Base-by-base conservation (phyloP, 2,113 vertebrate species). In the Lepus americanus region DNA sequence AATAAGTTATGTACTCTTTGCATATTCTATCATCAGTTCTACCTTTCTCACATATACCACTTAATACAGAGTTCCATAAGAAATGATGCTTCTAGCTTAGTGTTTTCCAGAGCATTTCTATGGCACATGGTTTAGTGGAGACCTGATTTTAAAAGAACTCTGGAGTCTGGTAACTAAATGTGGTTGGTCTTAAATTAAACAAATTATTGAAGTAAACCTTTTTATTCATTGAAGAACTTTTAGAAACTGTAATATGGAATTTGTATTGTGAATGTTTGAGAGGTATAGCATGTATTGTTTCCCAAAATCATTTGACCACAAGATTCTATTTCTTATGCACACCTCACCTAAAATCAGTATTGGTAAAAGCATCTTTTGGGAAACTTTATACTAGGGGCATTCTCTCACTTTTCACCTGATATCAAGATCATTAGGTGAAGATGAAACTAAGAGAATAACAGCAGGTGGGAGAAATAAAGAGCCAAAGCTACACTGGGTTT, bases 221-320 rank as follows among this genome's bases (percentile, higher is more conserved):
- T 59, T 81, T 94, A 25, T 87, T 89, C 49, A 80, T 5, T 51
- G 33, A 94, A 92, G 36, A 12, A 80, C 7, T 29, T 74, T 12
- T 92, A 25, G 79, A 49, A 89, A 17, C 13, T 82, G 78, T 49
- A 79, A 44, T 69, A 70, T 36, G 20, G 25, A 88, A 73, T 82
- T 44, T 78, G 55, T 55, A 74, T 51, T 70, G 11, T 93, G 64
- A 85, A 88, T 29, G 78, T 23, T 78, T 92, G 36, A 86, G 33
- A 2, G 0, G 13, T n/a, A 53, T 25, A 82, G 14, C 39, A 80
- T 51, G 17, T 78, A 4, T 20, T 80, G 6, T 66, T 82, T 95
- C 14, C 39, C 22, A 64, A 74, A 82, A 80, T 29, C 92, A 90
- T 83, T 86, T 83, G 49, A 80, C 55, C 36, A 53, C 9, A 0